Conservation (phyloP, 2,797 vertebrate genomes). For the Brachymystax lenok region DNA sequence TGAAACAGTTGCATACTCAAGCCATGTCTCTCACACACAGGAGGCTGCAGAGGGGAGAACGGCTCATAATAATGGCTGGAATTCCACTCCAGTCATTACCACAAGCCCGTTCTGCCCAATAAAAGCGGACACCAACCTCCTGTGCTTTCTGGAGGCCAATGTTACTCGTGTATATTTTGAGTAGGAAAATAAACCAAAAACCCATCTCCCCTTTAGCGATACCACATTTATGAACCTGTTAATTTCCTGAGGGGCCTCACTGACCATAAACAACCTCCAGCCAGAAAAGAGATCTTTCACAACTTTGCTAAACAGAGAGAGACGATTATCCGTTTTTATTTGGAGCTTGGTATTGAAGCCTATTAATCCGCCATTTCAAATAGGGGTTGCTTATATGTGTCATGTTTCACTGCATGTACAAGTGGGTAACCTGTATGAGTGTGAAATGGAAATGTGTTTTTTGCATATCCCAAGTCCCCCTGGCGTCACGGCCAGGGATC, state of each 20-base stretch:
- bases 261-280: not conserved
- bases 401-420: no score
- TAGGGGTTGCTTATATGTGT: no score
- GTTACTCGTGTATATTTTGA: not conserved
- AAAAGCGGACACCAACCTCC: no score
- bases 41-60: no score
- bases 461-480: no score
- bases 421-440: no score
- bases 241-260: not conserved
- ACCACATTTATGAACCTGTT: slow-evolving; percentile 5
- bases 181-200: not conserved
- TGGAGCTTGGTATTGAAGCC: not conserved
- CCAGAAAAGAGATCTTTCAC: not conserved
- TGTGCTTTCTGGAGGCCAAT: not conserved
- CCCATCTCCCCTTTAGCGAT: not conserved
- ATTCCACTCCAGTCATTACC: no score
- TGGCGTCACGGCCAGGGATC: no score
- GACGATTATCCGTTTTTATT: not conserved
- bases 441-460: no score
- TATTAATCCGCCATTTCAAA: no score
- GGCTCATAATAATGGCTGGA: no score
- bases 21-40: not conserved
- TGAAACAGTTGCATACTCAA: not conserved
- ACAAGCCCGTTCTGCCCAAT: no score
- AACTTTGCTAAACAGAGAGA: not conserved